Conservation (phyloP, 2,113 vertebrate species). For the Pluvianellus socialis region DNA sequence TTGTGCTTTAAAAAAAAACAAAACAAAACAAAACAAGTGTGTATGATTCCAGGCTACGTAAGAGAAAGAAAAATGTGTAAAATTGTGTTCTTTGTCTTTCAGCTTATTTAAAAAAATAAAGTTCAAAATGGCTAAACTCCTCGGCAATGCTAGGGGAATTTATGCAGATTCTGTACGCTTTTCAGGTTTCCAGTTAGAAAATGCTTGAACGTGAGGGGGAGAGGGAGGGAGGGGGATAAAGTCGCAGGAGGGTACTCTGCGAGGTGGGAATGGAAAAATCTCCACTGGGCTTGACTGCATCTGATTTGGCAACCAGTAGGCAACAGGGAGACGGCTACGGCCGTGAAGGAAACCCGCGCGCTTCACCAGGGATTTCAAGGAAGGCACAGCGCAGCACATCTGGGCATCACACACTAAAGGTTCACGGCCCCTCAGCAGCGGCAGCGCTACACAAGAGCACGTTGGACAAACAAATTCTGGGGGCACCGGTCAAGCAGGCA, state of each 20-base stretch:
- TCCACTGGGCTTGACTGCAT: conserved; percentile 27
- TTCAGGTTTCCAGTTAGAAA: conserved; percentile 51
- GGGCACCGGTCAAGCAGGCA: background rate
- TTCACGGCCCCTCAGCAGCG: accelerated
- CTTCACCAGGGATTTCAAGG: background rate
- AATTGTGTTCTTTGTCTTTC: conserved; percentile 78
- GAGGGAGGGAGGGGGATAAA: background rate
- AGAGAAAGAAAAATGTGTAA: conserved; percentile 73
- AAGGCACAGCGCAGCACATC: background rate
- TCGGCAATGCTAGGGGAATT: conserved; percentile 10
- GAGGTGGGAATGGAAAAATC: conserved; percentile 22
- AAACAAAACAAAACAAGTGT: conserved; percentile 33
- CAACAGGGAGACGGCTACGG: background rate
- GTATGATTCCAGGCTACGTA: conserved; percentile 74
- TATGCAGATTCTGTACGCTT: conserved; percentile 51
- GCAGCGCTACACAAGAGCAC: background rate
- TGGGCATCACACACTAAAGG: background rate
- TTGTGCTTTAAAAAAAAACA: conserved; percentile 70
- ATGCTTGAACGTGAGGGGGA: background rate
- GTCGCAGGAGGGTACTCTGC: background rate
- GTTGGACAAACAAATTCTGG: background rate
- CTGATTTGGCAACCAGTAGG: background rate
- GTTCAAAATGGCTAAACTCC: conserved; percentile 67
- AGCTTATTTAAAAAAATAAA: conserved; percentile 77
- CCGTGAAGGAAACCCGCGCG: background rate